Evolutionary conservation across 2,797 vertebrate species (phyloP).

Genomic region (Adelosebastes latens): DNA sequence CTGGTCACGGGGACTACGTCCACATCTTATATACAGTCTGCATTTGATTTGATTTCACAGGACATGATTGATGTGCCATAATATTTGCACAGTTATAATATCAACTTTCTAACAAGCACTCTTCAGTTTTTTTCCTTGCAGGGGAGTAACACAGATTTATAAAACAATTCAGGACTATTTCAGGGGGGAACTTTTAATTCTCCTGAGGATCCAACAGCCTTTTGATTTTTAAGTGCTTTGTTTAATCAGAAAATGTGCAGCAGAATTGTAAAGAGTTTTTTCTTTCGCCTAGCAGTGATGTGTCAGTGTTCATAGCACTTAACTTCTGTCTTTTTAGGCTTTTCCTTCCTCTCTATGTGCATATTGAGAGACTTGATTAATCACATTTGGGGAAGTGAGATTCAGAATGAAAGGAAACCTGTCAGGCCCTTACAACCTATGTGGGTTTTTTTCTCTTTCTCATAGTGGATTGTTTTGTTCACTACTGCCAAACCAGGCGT

Average conservation of each 20-base stretch:
- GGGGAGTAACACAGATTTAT: not conserved
- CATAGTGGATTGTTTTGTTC: constrained; percentile 71
- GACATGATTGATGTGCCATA: not conserved
- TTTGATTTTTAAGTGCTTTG: constrained; percentile 12
- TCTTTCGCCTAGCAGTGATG: constrained; percentile 4
- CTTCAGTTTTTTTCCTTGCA: not conserved
- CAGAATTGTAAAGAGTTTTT: not conserved
- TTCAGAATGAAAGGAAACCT: constrained; percentile 63
- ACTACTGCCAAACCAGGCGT: constrained; percentile 57
- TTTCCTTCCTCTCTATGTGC: constrained; percentile 33
- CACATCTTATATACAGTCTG: too few species aligned
- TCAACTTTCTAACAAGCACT: not conserved
- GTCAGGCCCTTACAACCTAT: constrained; percentile 40
- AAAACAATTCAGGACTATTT: not conserved
- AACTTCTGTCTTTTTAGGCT: constrained; percentile 39
- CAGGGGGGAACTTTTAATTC: constrained; percentile 2
- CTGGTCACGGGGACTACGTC: accelerated
- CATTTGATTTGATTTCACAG: not conserved
- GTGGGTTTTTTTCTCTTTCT: constrained; percentile 11
- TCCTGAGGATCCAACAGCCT: not conserved
- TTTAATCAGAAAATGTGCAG: constrained; percentile 15
- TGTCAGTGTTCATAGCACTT: constrained; percentile 28
- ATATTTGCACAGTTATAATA: not conserved
- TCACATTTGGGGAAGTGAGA: constrained; percentile 58
- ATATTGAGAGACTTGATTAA: constrained; percentile 61